Evolutionary conservation across 2,113 vertebrate species (phyloP).

Genomic region (Apodemus sylvaticus): DNA sequence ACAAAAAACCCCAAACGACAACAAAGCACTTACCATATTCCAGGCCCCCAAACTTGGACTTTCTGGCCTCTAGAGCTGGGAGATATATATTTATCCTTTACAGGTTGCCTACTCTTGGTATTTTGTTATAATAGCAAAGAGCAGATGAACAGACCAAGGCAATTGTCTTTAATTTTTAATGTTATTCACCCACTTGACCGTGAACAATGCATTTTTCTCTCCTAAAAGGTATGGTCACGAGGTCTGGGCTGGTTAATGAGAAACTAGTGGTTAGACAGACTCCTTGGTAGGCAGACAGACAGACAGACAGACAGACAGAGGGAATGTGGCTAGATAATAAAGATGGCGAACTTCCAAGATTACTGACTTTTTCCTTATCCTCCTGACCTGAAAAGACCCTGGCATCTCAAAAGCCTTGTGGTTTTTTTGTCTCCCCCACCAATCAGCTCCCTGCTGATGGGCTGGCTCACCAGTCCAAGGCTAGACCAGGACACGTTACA

Average conservation of each 20-base stretch:
- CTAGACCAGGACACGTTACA: neutral
- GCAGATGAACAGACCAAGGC: neutral
- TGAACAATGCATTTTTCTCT: neutral
- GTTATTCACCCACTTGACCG: neutral
- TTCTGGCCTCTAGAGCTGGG: neutral
- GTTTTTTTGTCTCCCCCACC: neutral
- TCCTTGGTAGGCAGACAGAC: neutral
- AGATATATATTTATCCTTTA: neutral
- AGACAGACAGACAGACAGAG: neutral
- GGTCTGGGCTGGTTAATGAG: neutral
- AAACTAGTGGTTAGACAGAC: neutral
- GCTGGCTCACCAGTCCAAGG: neutral
- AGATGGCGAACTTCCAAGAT: neutral
- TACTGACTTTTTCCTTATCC: neutral
- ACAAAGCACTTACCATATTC: neutral
- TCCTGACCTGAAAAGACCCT: neutral
- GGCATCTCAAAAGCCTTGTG: neutral
- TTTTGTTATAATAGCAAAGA: neutral
- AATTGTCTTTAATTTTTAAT: neutral
- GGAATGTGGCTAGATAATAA: neutral
- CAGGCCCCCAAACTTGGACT: neutral
- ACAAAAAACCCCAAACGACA: neutral
- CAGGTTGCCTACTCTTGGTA: neutral
- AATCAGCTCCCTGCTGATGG: neutral
- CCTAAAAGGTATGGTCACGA: neutral